Percentiles rank a stretch among this genome's conserved stretches.
These are phyloP conservation scores for Mola mola DNA, from an alignment of 2,113 vertebrate genomes.

Conservation along the genomic window DNA sequence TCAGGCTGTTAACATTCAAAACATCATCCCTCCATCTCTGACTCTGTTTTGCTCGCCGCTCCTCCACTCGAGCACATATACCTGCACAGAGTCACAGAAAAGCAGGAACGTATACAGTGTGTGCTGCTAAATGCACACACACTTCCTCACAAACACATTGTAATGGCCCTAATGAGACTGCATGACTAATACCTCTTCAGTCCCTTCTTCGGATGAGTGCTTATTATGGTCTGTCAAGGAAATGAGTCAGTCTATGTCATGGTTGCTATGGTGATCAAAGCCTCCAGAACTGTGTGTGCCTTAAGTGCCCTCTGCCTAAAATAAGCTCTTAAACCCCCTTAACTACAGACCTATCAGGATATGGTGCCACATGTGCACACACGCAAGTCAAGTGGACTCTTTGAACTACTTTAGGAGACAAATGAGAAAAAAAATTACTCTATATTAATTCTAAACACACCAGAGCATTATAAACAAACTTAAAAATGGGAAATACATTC, in stretches of 20 bases:
- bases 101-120: not conserved
- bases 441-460: too few species aligned
- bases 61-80: slow-evolving; percentile 29
- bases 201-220: slow-evolving; percentile 67
- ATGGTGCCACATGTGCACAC: slow-evolving; percentile 17
- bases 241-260: slow-evolving; percentile 71
- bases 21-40: slow-evolving; percentile 35
- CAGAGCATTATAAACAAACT: too few species aligned
- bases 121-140: slow-evolving; percentile 3
- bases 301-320: slow-evolving; percentile 64
- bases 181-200: slow-evolving; percentile 74
- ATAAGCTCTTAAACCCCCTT: slow-evolving; percentile 67
- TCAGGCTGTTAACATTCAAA: slow-evolving; percentile 64
- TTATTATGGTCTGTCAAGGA: slow-evolving; percentile 78
- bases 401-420: too few species aligned
- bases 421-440: too few species aligned
- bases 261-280: slow-evolving; percentile 74
- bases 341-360: slow-evolving; percentile 52
- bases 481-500: too few species aligned
- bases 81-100: slow-evolving; percentile 5
- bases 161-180: slow-evolving; percentile 69
- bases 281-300: slow-evolving; percentile 55
- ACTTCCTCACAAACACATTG: slow-evolving; percentile 23
- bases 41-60: slow-evolving; percentile 31
- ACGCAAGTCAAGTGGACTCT: not conserved